Base-by-base conservation (phyloP, 1,140 invertebrate genomes). In the Zaprionus ghesquierei region DNA sequence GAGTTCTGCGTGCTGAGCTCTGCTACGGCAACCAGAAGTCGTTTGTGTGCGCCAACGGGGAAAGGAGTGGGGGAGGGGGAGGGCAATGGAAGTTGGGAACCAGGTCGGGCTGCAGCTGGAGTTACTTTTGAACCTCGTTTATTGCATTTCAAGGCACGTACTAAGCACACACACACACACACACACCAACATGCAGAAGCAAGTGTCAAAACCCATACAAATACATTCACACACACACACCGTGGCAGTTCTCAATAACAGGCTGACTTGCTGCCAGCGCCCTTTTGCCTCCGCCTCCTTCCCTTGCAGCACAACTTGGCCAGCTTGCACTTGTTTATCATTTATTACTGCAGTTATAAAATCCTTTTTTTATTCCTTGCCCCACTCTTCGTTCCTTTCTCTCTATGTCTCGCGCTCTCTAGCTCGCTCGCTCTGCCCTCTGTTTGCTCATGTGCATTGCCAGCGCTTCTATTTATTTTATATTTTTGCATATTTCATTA, bases 241-340 rank as follows among this genome's bases (percentile, higher is more conserved):
- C 33, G 29, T 20, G 18, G 51, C 59, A 63, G 46, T 75, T 79
- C 75, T 81, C 79, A 82, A 81, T 81, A 82, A 82, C 70, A 79
- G 70, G 73, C 68, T 77, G 49, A 60, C 59, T 61, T 44, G 54
- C 5, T 35, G 20, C 15, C 46, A 38, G 1, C 44, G 20, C 50
- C 20, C 35, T 49, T n/a, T 41, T 41, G 35, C 59, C 20, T 27
- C 13, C 22, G 46, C 4, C 18, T 15, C 5, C 31, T 2, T 50
- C n/a, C 27, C 25, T 20, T 20, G 44, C 2, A 38, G n/a, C 6
- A 12, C 15, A 64, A 59, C 64, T 81, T 77, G 70, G 79, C 79
- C 79, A 84, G 75, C 80, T 69, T 84, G 80, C 80, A 84, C 79
- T 82, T 82, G 80, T 79, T 82, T 82, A 82, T 82, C 79, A 82